Percentiles rank a stretch among this genome's conserved stretches.
Conservation (phyloP, 2,888 invertebrate genomes). For the Pherbina coryleti region DNA sequence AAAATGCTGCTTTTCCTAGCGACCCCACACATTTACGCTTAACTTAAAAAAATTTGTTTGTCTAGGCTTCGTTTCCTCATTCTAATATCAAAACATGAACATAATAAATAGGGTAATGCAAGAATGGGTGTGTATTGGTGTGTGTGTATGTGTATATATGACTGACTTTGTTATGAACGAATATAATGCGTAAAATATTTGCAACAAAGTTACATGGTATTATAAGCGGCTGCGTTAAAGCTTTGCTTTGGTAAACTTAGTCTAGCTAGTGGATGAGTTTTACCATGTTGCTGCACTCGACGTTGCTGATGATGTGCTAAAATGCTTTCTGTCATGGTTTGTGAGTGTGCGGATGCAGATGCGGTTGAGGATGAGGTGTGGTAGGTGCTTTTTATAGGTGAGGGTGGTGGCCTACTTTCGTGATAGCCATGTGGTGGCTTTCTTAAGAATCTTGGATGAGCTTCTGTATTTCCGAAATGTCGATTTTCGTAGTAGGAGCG, state of each 20-base stretch:
- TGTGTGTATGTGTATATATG: constrained; percentile 44
- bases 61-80: too few species aligned
- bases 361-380: constrained; percentile 44
- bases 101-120: background rate
- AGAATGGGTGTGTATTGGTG: constrained; percentile 36
- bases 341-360: constrained; percentile 43
- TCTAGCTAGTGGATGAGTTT: constrained; percentile 91
- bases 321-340: constrained; percentile 56
- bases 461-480: background rate
- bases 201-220: constrained; percentile 81
- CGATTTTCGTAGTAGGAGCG: constrained; percentile 67
- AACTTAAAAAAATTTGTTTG: too few species aligned
- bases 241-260: constrained; percentile 82
- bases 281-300: constrained; percentile 90
- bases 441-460: constrained; percentile 50
- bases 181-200: constrained; percentile 37
- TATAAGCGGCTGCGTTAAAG: constrained; percentile 84
- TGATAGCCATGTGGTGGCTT: constrained; percentile 64
- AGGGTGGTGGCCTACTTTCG: constrained; percentile 70
- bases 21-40: too few species aligned
- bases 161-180: constrained; percentile 46
- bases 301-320: constrained; percentile 69
- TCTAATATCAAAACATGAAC: too few species aligned
- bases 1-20: too few species aligned
- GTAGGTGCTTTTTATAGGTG: constrained; percentile 55